These are phyloP conservation scores for Drosophila percnosoma DNA, from an alignment of 2,888 invertebrate genomes.

Conservation along the genomic window DNA sequence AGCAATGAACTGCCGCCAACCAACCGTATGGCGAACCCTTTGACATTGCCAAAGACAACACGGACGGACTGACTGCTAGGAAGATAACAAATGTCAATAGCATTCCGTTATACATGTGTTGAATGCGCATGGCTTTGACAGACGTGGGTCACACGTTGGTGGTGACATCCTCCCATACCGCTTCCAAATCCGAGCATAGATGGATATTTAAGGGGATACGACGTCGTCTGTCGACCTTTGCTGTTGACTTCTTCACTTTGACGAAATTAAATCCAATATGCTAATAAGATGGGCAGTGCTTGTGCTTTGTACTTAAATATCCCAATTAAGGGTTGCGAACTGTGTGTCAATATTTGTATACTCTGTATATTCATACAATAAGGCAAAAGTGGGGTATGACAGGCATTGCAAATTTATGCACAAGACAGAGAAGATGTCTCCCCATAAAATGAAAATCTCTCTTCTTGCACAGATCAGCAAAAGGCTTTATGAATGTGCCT, in stretches of 20 bases:
- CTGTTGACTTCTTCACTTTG: conserved; percentile 69
- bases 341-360: conserved; percentile 2
- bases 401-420: not conserved
- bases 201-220: not conserved
- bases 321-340: conserved; percentile 51
- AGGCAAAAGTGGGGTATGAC: not conserved
- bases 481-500: not conserved
- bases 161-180: not conserved
- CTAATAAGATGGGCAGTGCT: conserved; percentile 59
- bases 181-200: not conserved
- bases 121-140: conserved; percentile 37
- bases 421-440: not conserved
- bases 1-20: conserved; percentile 47
- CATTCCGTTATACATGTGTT: conserved; percentile 59
- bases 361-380: not conserved
- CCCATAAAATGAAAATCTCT: not conserved
- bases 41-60: conserved; percentile 43
- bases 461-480: not conserved
- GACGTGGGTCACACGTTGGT: conserved; percentile 49
- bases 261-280: conserved; percentile 77
- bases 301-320: conserved; percentile 57
- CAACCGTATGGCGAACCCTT: conserved; percentile 61
- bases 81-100: conserved; percentile 71
- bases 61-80: conserved; percentile 44
- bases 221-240: conserved; percentile 49